A percentile compares a stretch with the other conserved stretches of the same genome.
Evolutionary conservation across 2,113 vertebrate genomes (phyloP).

Genomic region (Melanerpes aurifrons): DNA sequence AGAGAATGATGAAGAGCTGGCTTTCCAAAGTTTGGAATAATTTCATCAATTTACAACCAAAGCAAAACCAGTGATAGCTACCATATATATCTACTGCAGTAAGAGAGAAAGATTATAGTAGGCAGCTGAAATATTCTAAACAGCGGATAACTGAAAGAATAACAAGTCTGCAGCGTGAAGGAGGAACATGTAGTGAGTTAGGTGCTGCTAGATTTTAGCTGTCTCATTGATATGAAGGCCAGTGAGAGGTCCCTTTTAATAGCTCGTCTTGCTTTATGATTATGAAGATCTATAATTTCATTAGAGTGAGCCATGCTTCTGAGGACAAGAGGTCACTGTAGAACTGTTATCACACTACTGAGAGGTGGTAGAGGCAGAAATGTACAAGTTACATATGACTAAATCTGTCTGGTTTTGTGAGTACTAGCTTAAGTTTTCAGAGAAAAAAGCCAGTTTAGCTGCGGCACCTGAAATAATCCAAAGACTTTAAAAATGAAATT

Average conservation of each 20-base stretch:
- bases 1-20: constrained; percentile 47
- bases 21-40: constrained; percentile 53
- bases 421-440: neutral
- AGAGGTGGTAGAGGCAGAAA: neutral
- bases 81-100: constrained; percentile 5
- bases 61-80: constrained; percentile 17
- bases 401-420: neutral
- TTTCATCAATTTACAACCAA: constrained; percentile 54
- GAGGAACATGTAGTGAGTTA: neutral
- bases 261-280: constrained; percentile 5
- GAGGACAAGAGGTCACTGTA: neutral
- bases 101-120: constrained; percentile 30
- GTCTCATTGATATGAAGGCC: neutral
- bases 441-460: neutral
- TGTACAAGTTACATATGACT: neutral
- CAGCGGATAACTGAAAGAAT: neutral
- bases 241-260: neutral
- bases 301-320: neutral
- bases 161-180: neutral
- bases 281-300: neutral
- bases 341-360: neutral
- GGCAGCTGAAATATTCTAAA: constrained; percentile 39
- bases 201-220: neutral
- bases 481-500: neutral
- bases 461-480: neutral